Conservation (phyloP, 2,888 invertebrate genomes). For the Bombyx huttoni region DNA sequence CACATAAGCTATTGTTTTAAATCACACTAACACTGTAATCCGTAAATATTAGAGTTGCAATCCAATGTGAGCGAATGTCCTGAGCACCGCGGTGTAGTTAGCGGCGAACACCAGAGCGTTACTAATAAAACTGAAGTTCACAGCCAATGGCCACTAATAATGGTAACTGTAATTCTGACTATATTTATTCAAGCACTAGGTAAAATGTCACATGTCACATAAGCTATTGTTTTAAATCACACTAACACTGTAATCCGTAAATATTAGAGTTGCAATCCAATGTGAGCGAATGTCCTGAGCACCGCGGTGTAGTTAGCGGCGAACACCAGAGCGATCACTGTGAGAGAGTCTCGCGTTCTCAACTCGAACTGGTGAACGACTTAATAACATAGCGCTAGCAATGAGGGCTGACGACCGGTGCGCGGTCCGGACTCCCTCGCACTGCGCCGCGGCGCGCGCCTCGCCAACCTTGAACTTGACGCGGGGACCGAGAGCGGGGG, state of each 20-base stretch:
- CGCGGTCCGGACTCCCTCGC: constrained; percentile 73
- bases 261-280: constrained; percentile 41
- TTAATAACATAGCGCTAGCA: constrained; percentile 54
- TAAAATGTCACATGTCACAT: constrained; percentile 49
- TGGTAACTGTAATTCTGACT: constrained; percentile 57
- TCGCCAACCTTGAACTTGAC: constrained; percentile 75
- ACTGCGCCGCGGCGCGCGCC: constrained; percentile 73
- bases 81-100: constrained; percentile 36
- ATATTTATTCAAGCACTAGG: constrained; percentile 31
- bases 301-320: constrained; percentile 35
- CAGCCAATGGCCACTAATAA: constrained; percentile 65
- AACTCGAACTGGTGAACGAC: constrained; percentile 43
- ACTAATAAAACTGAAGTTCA: constrained; percentile 60
- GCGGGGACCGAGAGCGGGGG: constrained; percentile 46
- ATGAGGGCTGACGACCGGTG: constrained; percentile 70
- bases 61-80: constrained; percentile 38
- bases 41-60: constrained; percentile 34
- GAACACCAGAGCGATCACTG: constrained; percentile 32
- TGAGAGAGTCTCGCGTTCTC: constrained; percentile 49
- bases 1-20: constrained; percentile 23
- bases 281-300: constrained; percentile 23
- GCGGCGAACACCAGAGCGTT: constrained; percentile 33
- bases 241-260: constrained; percentile 65
- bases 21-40: constrained; percentile 63
- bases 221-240: constrained; percentile 22